Base-by-base conservation (phyloP, 2,113 vertebrate species). In the Gasterosteus nipponicus region DNA sequence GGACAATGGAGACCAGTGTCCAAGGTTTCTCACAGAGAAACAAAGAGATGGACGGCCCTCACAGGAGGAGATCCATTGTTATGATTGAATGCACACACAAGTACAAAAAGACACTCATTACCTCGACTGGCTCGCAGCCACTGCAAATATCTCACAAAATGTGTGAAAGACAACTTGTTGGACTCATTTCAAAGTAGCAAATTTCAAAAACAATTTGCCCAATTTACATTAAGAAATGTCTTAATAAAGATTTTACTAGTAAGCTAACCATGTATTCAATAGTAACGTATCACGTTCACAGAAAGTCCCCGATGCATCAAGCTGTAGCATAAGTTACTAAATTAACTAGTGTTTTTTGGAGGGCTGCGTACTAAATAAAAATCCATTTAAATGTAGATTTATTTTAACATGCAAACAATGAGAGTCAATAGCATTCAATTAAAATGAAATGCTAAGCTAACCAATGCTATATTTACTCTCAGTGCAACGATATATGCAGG, bases 1-100 rank as follows among this genome's bases (percentile, higher is more conserved):
- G 69, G 77, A 90, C n/a, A 85, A 80, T 73, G 69, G 63, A 77
- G 61, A 78, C 59, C 73, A 77, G 42, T 90, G 83, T 84, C 38
- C 9, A 62, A 8, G 11, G 46, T 29, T 3, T 1, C 35, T 59
- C 14, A 61, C 2, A 26, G 10, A 62, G 12, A 14, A 54, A 26
- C 2, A 51, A 51, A 82, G n/a, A 76, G 56, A 68, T 33, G 29
- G 35, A 75, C 16, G 64, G 39, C 7, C 16, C 15, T 16, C 26
- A 31, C 53, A 54, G 46, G 9, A 74, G 6, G 19, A 18, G 56
- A 72, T 26, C 26, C 47, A 44, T 67, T 18, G 54, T 60, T 53
- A 41, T 71, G 44, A 69, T 35, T 54, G 16, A 16, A 33, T 31
- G 64, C 44, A 46, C 44, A 46, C 18, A 44, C 18, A 39, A 51